Percentiles rank a stretch among this genome's conserved stretches.
Evolutionary conservation across 2,113 vertebrate species (phyloP).

Genomic region (Speoplatyrhinus poulsoni): DNA sequence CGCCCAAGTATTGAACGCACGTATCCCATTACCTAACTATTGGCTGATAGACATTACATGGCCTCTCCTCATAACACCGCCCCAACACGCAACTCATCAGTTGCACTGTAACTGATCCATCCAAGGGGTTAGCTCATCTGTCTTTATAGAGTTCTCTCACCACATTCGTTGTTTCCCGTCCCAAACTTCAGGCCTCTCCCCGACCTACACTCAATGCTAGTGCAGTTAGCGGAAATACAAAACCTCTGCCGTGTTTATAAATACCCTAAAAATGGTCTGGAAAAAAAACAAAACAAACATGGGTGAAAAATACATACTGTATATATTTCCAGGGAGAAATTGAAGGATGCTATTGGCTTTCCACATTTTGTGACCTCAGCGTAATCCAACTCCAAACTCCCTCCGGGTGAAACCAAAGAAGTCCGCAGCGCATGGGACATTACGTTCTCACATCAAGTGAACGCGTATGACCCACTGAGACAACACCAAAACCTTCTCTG

Average conservation of each 20-base stretch:
- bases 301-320: neutral
- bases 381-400: neutral
- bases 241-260: constrained; percentile 31
- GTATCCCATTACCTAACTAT: constrained; percentile 56
- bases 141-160: constrained; percentile 36
- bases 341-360: constrained; percentile 28
- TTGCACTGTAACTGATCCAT: constrained; percentile 46
- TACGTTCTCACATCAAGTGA: constrained; percentile 7
- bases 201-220: constrained; percentile 25
- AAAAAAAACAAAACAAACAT: neutral
- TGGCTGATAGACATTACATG: constrained; percentile 53
- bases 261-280: constrained; percentile 4
- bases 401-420: neutral
- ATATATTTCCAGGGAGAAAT: constrained; percentile 5
- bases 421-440: neutral
- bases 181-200: constrained; percentile 29
- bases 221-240: constrained; percentile 25
- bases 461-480: constrained; percentile 14
- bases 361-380: constrained; percentile 1
- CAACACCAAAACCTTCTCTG: neutral
- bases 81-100: constrained; percentile 40
- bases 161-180: constrained; percentile 44
- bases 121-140: constrained; percentile 39
- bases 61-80: constrained; percentile 41
- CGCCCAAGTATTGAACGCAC: constrained; percentile 56